Conservation (phyloP, 1,140 invertebrate genomes). For the Holcopasites calliopsidis region DNA sequence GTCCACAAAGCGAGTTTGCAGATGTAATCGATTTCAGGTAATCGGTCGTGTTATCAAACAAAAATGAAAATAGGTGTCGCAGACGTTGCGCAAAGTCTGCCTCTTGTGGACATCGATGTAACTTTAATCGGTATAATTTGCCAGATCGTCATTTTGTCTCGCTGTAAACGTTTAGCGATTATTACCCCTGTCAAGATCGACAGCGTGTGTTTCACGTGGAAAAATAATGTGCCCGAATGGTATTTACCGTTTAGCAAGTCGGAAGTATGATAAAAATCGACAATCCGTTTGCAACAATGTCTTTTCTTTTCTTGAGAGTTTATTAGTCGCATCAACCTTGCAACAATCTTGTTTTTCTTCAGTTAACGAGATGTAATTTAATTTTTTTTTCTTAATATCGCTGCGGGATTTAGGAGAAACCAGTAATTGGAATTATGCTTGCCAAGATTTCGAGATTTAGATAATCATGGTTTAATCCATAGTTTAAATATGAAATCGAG, state of each 20-base stretch:
- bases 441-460: too few relatives aligned
- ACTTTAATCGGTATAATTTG: too few relatives aligned
- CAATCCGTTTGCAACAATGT: not conserved
- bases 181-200: not conserved
- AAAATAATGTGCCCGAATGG: not conserved
- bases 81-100: not conserved
- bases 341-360: too few relatives aligned
- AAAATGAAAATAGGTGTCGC: not conserved
- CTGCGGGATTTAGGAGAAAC: too few relatives aligned
- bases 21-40: not conserved
- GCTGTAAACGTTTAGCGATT: not conserved
- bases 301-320: not conserved
- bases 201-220: not conserved
- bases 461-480: too few relatives aligned
- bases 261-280: not conserved
- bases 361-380: too few relatives aligned
- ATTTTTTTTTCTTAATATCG: too few relatives aligned
- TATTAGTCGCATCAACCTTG: too few relatives aligned
- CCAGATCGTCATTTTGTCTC: not conserved
- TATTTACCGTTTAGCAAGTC: not conserved
- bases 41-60: not conserved
- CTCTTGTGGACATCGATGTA: too few relatives aligned
- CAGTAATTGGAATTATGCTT: too few relatives aligned
- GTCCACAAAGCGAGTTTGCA: too few relatives aligned
- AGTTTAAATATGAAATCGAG: too few relatives aligned